Evolutionary conservation across 2,888 invertebrate genomes (phyloP), one percentile per base, ranked within the genome.

Genomic region (Drosophila differens): DNA sequence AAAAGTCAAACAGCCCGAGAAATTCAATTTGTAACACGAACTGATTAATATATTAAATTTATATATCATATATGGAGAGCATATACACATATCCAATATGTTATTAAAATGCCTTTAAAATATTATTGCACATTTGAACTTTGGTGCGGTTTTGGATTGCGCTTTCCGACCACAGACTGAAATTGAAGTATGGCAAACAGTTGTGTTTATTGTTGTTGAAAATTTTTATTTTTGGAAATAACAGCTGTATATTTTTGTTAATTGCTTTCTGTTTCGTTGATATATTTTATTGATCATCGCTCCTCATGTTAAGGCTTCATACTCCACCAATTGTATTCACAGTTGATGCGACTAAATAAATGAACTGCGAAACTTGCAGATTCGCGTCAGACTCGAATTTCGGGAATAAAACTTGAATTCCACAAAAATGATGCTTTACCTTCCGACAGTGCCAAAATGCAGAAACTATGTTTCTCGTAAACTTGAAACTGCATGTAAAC

Each of bases 221-320:
- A 39, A 33, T 41, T 44, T n/a, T 16, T 35, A 25, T 33, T 35
- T 51, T 51, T 51, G n/a, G 6, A 39, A 14, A 54, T 54, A 25
- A 30, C 67, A 37, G 58, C 58, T 67, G 49, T 6, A 33, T 57
- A 30, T 58, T 59, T 59, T 69, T 70, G 70, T 70, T 60, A 69
- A 69, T 69, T 69, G 69, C 57, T 52, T 69, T 69, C 41, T 33
- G 69, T 68, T 51, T 68, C 41, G 51, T 32, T 68, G 69, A 52
- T 25, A 57, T 52, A 57, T 58, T 69, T 58, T 58, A 37, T 58
- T 57, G 52, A 44, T 68, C 41, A 25, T 41, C 69, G 30, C 51
- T 41, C 19, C 25, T 35, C 57, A 51, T 57, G 69, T 57, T 41
- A 51, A 41, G 51, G 57, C 41, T 52, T 68, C 41, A 33, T 30